Percentiles rank a stretch among this genome's conserved stretches.
Conservation (phyloP, 2,888 invertebrate species). For the Chymomyza fuscimana region DNA sequence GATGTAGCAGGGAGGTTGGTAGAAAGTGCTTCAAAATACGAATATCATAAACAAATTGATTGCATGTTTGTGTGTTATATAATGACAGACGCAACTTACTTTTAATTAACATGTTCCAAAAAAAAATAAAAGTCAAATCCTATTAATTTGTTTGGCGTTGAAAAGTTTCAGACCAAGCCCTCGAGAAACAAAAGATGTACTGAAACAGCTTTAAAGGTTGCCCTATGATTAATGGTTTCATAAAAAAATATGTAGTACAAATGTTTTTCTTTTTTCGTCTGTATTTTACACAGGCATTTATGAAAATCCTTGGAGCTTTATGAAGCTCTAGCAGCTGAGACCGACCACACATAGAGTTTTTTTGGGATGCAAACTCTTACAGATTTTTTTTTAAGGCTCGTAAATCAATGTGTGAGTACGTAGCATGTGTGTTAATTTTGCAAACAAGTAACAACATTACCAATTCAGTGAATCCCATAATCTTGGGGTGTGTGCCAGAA, state of each 20-base stretch:
- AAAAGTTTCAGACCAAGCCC: slow-evolving; percentile 1
- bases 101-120: slow-evolving; percentile 12
- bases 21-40: slow-evolving; percentile 15
- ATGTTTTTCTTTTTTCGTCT: neutral
- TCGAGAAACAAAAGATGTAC: slow-evolving; percentile 14
- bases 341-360: neutral
- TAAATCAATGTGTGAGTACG: slow-evolving; percentile 3
- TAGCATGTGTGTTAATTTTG: slow-evolving; percentile 46
- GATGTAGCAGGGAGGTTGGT: neutral
- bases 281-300: slow-evolving; percentile 1
- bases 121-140: slow-evolving; percentile 27
- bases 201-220: slow-evolving; percentile 24
- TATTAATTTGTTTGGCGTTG: slow-evolving; percentile 22
- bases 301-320: slow-evolving; percentile 11
- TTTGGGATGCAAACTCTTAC: neutral
- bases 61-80: slow-evolving; percentile 65
- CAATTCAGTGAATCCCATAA: no score
- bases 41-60: slow-evolving; percentile 56
- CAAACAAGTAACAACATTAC: slow-evolving; percentile 47
- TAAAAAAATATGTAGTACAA: neutral
- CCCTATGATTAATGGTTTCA: slow-evolving; percentile 45
- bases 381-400: neutral
- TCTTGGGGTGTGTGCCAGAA: no score
- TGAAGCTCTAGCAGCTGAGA: neutral
- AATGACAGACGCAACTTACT: slow-evolving; percentile 48